phyloP scores from a whole-genome alignment of 1,140 invertebrate species.

The Musca domestica region DNA sequence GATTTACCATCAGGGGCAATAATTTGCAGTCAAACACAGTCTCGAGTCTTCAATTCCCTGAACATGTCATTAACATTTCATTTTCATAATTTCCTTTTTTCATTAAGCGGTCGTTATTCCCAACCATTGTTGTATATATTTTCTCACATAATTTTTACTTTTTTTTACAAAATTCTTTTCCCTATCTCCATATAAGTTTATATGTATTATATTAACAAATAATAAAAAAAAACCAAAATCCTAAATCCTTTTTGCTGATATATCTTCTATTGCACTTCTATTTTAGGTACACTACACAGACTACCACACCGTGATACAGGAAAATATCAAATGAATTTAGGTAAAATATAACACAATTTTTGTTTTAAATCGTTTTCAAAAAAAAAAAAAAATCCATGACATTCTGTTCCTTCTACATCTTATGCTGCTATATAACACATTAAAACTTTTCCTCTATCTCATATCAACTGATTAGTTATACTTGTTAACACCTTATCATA shows the following conservation, averaged over 20 bases:
- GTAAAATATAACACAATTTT: slow-evolving; percentile 38
- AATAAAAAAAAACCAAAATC: neutral
- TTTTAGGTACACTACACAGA: slow-evolving; percentile 52
- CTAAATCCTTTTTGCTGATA: neutral
- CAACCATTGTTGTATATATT: slow-evolving; percentile 11
- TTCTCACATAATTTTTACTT: slow-evolving; percentile 17
- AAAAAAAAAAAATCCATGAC: neutral
- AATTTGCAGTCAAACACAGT: neutral
- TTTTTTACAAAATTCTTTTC: slow-evolving; percentile 5
- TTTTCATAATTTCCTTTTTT: slow-evolving; percentile 1
- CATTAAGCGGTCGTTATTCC: too few relatives aligned
- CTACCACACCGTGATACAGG: slow-evolving; percentile 52
- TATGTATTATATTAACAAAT: neutral
- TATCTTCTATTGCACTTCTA: slow-evolving; percentile 25
- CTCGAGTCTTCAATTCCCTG: neutral
- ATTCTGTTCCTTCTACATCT: neutral
- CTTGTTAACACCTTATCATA: neutral
- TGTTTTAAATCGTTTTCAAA: too few relatives aligned
- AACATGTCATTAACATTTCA: neutral
- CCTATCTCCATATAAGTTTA: neutral
- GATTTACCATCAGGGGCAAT: neutral
- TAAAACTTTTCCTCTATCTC: too few relatives aligned
- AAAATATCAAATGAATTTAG: slow-evolving; percentile 54
- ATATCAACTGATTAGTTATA: slow-evolving; percentile 3
- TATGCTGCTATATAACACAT: neutral